Base-by-base conservation (phyloP, 2,888 invertebrate genomes). In the Phyllotreta striolata region DNA sequence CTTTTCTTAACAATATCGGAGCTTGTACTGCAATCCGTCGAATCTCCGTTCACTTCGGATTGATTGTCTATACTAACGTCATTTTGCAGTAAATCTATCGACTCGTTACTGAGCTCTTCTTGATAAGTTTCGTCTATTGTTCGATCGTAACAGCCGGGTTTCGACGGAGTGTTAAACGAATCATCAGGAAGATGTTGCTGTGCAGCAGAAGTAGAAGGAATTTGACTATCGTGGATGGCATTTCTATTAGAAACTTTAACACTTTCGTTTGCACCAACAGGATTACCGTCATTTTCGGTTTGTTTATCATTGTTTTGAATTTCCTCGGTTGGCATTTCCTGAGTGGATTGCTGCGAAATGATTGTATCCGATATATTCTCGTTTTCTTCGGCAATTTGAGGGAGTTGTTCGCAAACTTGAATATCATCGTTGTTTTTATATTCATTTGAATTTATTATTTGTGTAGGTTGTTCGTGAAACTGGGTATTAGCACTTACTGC, bases 51-150 rank as follows among this genome's bases (percentile, higher is more conserved):
- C n/a, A 10, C 39, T 40, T 54, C 10, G 9, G 37, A n/a, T 35
- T 63, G 24, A 24, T 24, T 24, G 1, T 24, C 24, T 24, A 24
- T 24, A 24, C 24, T 24, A 24, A 24, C 35, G 55, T 40, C 12
- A 12, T 44, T 24, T 59, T 66, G 72, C 46, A 69, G 52, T 39
- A 75, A 70, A 68, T 75, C 74, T 6, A 73, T 63, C 13, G 75
- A 75, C 62, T 70, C 72, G 51, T 70, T 69, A 59, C 72, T 75
- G 7, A 38, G 66, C 68, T 55, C 70, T 70, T 14, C 64, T 58
- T 43, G 56, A 41, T 7, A 65, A 9, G 62, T 63, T 60, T 68
- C 63, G 58, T 67, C 64, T 6, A 64, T 37, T 38, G 8, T 55
- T 41, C 40, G 12, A 38, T 52, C 14, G 41, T 10, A 10, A n/a